These are phyloP conservation scores for Mola mola DNA, from an alignment of 2,113 vertebrate species.

Conservation along the genomic window DNA sequence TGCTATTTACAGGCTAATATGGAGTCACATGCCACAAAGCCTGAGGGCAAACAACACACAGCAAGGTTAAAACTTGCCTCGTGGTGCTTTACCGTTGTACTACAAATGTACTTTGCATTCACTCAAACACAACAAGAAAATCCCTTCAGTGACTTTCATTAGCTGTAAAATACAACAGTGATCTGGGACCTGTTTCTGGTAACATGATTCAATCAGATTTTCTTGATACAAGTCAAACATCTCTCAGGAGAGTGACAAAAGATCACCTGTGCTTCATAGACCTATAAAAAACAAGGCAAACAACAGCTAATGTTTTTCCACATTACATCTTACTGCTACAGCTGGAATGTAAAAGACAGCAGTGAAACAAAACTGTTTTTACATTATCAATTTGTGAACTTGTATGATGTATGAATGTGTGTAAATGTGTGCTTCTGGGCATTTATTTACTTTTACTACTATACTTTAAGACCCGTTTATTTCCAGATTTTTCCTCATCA, in stretches of 20 bases:
- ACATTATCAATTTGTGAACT: too few species aligned
- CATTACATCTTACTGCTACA: not conserved
- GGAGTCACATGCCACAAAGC: not conserved
- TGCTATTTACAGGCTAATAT: constrained; percentile 4
- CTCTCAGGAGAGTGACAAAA: not conserved
- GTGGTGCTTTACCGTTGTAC: too few species aligned
- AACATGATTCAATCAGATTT: not conserved
- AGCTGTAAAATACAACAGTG: not conserved
- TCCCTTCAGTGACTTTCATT: not conserved
- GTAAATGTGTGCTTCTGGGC: too few species aligned
- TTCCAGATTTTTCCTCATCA: too few species aligned
- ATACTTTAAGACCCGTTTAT: too few species aligned
- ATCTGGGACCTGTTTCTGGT: not conserved
- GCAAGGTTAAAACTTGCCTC: not conserved
- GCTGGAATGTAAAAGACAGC: not conserved
- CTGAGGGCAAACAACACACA: not conserved
- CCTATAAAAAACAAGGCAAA: too few species aligned
- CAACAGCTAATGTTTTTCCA: not conserved
- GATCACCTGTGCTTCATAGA: not conserved
- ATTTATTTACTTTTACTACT: too few species aligned
- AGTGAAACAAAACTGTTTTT: too few species aligned
- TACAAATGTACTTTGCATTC: not conserved
- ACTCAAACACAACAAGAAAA: not conserved
- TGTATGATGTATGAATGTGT: too few species aligned
- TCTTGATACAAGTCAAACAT: not conserved